Conservation (phyloP, 2,888 invertebrate genomes). For the Tenthredo amoena region DNA sequence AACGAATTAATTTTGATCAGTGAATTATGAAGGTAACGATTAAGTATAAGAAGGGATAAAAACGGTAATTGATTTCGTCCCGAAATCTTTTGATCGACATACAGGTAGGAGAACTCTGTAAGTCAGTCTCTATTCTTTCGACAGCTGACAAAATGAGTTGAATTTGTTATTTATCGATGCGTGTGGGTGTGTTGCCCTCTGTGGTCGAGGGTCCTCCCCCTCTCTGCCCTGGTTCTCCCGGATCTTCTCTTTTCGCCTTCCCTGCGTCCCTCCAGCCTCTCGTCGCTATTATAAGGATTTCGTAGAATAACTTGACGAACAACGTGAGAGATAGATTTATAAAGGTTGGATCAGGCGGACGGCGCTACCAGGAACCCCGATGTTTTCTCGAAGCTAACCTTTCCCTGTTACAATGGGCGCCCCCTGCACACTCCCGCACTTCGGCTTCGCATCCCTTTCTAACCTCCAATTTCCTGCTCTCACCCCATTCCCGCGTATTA, state of each 20-base stretch:
- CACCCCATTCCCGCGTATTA: neutral
- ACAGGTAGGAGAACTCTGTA: neutral
- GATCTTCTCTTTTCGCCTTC: constrained; percentile 20
- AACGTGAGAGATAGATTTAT: constrained; percentile 53
- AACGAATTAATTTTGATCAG: neutral
- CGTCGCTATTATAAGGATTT: constrained; percentile 57
- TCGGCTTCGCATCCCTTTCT: neutral
- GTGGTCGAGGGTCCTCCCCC: neutral
- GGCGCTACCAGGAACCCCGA: constrained; percentile 58
- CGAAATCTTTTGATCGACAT: neutral
- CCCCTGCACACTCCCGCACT: neutral
- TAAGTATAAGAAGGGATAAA: neutral
- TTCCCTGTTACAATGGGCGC: constrained; percentile 37
- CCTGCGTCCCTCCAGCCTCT: neutral
- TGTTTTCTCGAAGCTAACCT: constrained; percentile 60
- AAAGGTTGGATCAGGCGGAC: constrained; percentile 58
- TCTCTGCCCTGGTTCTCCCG: neutral
- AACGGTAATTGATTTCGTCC: neutral
- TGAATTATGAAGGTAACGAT: neutral
- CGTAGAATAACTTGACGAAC: constrained; percentile 54
- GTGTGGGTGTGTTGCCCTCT: constrained; percentile 20
- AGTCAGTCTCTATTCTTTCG: neutral
- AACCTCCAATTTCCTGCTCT: neutral
- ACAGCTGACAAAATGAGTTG: constrained; percentile 4
- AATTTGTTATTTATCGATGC: constrained; percentile 1